phyloP scores from a whole-genome alignment of 1,140 invertebrate species.

The Diachasmimorpha longicaudata region DNA sequence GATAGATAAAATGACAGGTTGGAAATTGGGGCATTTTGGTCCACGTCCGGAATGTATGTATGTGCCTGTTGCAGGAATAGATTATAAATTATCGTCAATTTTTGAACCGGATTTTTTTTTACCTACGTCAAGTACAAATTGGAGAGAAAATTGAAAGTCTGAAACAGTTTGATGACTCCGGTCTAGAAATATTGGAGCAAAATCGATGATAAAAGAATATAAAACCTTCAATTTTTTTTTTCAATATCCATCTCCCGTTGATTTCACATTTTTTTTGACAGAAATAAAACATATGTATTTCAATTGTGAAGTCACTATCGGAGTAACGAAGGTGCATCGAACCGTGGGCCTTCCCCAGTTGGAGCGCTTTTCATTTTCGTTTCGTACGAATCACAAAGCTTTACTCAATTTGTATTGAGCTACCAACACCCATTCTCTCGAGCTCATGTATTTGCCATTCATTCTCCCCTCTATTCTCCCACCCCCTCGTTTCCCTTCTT shows the following conservation, averaged over 20 bases:
- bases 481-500: not conserved
- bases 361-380: slow-evolving; percentile 23
- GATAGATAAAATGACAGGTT: too few relatives aligned
- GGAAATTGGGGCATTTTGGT: too few relatives aligned
- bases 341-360: slow-evolving; percentile 6
- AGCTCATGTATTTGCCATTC: not conserved
- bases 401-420: slow-evolving; percentile 28
- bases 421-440: slow-evolving; percentile 1
- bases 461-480: not conserved
- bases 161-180: too few relatives aligned
- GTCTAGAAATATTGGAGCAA: not conserved
- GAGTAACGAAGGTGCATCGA: slow-evolving; percentile 20
- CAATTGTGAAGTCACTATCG: not conserved
- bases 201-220: not conserved
- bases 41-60: too few relatives aligned
- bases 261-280: not conserved
- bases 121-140: too few relatives aligned
- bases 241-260: not conserved
- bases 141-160: too few relatives aligned
- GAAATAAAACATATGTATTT: not conserved
- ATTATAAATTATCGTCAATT: too few relatives aligned
- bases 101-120: too few relatives aligned
- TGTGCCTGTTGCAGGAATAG: too few relatives aligned
- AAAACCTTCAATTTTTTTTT: not conserved
- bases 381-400: slow-evolving; percentile 29